A percentile compares a stretch with the other conserved stretches of the same genome.
phyloP scores from a whole-genome alignment of 2,888 invertebrate genomes.

The Fissipunctia ypsillon region DNA sequence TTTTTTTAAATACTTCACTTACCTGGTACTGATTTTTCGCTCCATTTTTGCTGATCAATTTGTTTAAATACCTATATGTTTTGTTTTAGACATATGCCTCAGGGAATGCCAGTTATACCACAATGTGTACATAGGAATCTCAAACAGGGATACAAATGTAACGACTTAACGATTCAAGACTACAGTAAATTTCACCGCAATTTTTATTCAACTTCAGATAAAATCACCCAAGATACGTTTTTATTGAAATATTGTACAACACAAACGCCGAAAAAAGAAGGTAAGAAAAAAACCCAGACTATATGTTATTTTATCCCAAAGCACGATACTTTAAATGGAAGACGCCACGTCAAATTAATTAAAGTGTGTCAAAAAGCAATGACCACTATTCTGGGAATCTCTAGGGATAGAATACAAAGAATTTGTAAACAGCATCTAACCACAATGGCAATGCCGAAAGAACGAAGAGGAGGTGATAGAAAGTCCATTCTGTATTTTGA shows the following conservation, averaged over 20 bases:
- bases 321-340: conserved; percentile 3
- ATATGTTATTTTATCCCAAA: too few relatives aligned
- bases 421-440: too few relatives aligned
- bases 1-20: too few relatives aligned
- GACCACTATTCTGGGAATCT: too few relatives aligned
- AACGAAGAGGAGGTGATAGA: too few relatives aligned
- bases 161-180: conserved; percentile 29
- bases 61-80: not conserved
- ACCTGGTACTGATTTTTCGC: not conserved
- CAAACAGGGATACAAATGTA: conserved; percentile 34
- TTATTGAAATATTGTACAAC: conserved; percentile 39
- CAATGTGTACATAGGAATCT: conserved; percentile 27
- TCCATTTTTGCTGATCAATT: not conserved
- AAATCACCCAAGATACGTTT: conserved; percentile 29
- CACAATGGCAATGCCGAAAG: too few relatives aligned
- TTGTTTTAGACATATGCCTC: conserved; percentile 23
- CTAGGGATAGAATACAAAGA: too few relatives aligned
- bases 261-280: too few relatives aligned
- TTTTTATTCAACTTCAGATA: conserved; percentile 27
- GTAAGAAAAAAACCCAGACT: too few relatives aligned
- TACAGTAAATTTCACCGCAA: too few relatives aligned
- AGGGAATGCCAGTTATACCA: conserved; percentile 23
- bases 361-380: conserved; percentile 58
- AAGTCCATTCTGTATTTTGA: too few relatives aligned
- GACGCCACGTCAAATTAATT: conserved; percentile 6